phyloP scores from a whole-genome alignment of 37 sponge, comb jelly and placozoan species.

The Diacarnus erythraeanus region DNA sequence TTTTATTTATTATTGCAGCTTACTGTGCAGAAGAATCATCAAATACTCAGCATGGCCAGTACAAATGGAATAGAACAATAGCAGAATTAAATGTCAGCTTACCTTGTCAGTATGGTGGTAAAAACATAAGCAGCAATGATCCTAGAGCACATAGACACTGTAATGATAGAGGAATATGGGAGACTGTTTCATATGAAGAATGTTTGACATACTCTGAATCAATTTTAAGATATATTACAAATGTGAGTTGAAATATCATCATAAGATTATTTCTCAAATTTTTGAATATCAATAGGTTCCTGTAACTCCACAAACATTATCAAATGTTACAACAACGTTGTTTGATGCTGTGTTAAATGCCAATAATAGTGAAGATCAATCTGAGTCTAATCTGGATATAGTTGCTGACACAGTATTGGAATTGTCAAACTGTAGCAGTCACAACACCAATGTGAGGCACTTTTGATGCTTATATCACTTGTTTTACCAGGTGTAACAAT shows the following conservation, averaged over 20 bases:
- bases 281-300: background rate
- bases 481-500: too few relatives aligned
- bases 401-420: background rate
- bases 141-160: conserved; percentile 4
- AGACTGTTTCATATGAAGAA: background rate
- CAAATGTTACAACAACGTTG: background rate
- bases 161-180: conserved; percentile 8
- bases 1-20: conserved; percentile 11
- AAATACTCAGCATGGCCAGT: background rate
- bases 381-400: background rate
- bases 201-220: conserved; percentile 14
- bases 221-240: background rate
- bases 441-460: background rate
- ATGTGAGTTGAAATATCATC: background rate
- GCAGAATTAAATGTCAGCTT: background rate
- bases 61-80: background rate
- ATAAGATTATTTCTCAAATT: too few relatives aligned
- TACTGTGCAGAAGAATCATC: conserved; percentile 2
- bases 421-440: background rate
- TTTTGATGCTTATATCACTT: too few relatives aligned
- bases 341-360: background rate
- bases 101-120: conserved; percentile 15
- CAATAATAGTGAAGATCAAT: background rate
- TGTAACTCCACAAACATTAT: background rate
- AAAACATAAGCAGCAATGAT: background rate